Base-by-base conservation (phyloP, 2,888 invertebrate species). In the Sphecodes monilicornis region DNA sequence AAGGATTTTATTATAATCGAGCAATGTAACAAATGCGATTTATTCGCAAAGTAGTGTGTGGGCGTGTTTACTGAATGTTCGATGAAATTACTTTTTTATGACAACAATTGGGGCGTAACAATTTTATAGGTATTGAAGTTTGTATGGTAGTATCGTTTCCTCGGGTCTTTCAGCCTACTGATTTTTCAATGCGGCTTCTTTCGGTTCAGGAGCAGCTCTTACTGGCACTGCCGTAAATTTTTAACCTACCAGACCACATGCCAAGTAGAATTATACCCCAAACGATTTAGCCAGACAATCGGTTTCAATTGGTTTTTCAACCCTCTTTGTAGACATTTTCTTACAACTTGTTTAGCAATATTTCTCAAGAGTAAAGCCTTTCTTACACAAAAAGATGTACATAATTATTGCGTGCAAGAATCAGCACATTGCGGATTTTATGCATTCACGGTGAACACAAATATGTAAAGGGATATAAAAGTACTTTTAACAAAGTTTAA, bases 81-180 rank as follows among this genome's bases (percentile, higher is more conserved):
- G 66, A 66, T 10, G 32, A 10, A 32, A 11, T 22, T 29, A 1
- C 66, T 66, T 36, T 66, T 66, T 66, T n/a, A 22, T 36, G 36
- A 66, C 36, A 36, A 66, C 29, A 32, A 66, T 66, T 22, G 66
- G 66, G 18, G 66, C 36, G 36, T 66, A n/a, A 66, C 66, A 22
- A n/a, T 66, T 66, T n/a, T 22, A 66, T 36, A 66, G 66, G 11
- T 66, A 66, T 66, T 22, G 18, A 66, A 66, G 36, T 32, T 66
- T 10, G 22, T 66, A 22, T 66, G 22, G 66, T 22, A 36, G 10
- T 18, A 66, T 36, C 11, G 66, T 22, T 66, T 11, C 66, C 66
- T 11, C 36, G 22, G 6, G 16, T 29, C 26, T 32, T 32, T 29
- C 64, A 36, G 66, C 36, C 22, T 66, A 11, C 66, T 66, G 66